Conservation (phyloP, 2,888 invertebrate genomes). For the Stenolophus ochropezus region DNA sequence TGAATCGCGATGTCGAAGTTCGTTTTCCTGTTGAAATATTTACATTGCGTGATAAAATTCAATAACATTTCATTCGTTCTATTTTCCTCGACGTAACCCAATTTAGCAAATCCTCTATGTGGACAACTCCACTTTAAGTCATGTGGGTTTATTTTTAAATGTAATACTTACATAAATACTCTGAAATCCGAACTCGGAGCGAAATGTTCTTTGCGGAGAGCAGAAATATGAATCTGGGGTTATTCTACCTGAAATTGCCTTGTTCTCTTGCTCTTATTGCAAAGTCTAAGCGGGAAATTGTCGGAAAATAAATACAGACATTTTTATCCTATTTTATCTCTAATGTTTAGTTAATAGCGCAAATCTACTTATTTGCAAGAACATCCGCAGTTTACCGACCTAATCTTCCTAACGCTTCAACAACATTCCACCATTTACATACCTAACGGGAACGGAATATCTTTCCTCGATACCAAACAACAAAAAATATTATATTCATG, state of each 20-base stretch:
- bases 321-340: neutral
- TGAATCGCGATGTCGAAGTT: constrained; percentile 36
- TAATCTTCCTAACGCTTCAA: neutral
- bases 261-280: neutral
- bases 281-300: neutral
- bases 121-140: constrained; percentile 13
- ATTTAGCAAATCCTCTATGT: constrained; percentile 28
- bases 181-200: neutral
- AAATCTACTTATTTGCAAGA: neutral
- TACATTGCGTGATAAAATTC: constrained; percentile 39
- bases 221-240: neutral
- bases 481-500: no score
- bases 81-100: constrained; percentile 22
- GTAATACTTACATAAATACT: constrained; percentile 29
- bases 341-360: neutral
- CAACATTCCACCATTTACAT: neutral
- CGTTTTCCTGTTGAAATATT: constrained; percentile 44
- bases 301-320: neutral
- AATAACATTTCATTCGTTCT: constrained; percentile 40
- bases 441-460: no score
- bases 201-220: constrained; percentile 7
- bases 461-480: no score
- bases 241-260: neutral
- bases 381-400: neutral
- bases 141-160: neutral